Conservation (phyloP, 1,140 invertebrate genomes). For the Papilio polytes region DNA sequence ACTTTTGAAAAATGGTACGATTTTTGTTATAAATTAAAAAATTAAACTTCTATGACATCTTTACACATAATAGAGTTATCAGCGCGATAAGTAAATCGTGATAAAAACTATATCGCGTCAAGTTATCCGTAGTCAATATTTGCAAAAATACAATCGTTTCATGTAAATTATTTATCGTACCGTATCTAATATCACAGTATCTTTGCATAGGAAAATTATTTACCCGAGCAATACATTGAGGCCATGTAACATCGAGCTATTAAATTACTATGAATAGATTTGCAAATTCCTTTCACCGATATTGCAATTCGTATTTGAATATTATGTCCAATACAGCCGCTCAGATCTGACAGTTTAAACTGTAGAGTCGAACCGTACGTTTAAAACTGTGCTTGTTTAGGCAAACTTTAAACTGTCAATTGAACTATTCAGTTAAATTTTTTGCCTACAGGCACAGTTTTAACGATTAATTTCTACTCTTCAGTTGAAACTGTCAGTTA, state of each 20-base stretch:
- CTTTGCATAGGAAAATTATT: slow-evolving; percentile 5
- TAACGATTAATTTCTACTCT: too few relatives aligned
- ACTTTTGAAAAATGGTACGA: not conserved
- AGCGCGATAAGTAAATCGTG: slow-evolving; percentile 12
- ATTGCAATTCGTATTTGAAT: slow-evolving; percentile 2
- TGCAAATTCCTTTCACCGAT: slow-evolving; percentile 14
- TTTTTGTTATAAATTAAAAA: not conserved
- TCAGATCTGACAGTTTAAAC: too few relatives aligned
- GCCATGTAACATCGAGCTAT: slow-evolving; percentile 11
- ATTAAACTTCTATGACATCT: slow-evolving; percentile 10
- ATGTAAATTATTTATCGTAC: slow-evolving; percentile 1
- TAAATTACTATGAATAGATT: slow-evolving; percentile 13
- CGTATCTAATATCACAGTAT: slow-evolving; percentile 12
- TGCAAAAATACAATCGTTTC: slow-evolving; percentile 16
- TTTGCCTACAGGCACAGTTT: too few relatives aligned
- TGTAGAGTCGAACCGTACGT: too few relatives aligned
- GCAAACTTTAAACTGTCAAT: too few relatives aligned
- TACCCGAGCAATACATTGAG: slow-evolving; percentile 3
- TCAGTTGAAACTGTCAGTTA: too few relatives aligned
- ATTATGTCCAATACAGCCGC: not conserved
- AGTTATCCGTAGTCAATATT: slow-evolving; percentile 6
- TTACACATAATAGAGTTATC: not conserved
- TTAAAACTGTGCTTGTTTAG: too few relatives aligned
- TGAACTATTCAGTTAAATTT: too few relatives aligned
- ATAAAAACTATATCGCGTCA: slow-evolving; percentile 11